Percentiles rank a stretch among this genome's conserved stretches.
Conservation (phyloP, 1,140 invertebrate genomes). For the Amphibalanus amphitrite region DNA sequence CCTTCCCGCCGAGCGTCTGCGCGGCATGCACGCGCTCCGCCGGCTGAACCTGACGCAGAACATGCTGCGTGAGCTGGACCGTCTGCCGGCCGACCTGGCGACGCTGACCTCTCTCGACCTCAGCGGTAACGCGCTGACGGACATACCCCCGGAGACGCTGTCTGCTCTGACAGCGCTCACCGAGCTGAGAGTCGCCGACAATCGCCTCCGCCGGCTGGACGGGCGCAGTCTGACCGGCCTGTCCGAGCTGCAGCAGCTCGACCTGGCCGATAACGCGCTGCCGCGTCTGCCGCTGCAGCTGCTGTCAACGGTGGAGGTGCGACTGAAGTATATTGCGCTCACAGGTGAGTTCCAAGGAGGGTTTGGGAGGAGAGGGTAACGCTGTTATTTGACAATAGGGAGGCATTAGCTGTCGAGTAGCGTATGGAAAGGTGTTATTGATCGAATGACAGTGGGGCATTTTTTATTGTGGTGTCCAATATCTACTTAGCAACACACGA, state of each 20-base stretch:
- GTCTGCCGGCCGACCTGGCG: constrained; percentile 58
- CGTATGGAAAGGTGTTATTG: too few relatives aligned
- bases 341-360: background rate
- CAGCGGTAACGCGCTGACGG: constrained; percentile 64
- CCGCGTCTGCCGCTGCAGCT: constrained; percentile 25
- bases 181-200: constrained; percentile 16
- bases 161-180: constrained; percentile 28
- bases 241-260: constrained; percentile 34
- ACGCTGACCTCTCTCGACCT: constrained; percentile 53
- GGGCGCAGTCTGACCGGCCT: constrained; percentile 12
- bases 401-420: too few relatives aligned
- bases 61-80: constrained; percentile 56
- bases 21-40: constrained; percentile 50
- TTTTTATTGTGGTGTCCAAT: too few relatives aligned
- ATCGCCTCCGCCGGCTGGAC: constrained; percentile 15
- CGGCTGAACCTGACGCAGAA: constrained; percentile 68
- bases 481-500: too few relatives aligned
- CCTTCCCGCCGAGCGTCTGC: constrained; percentile 62
- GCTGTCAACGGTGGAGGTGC: constrained; percentile 13
- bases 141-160: constrained; percentile 55
- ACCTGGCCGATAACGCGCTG: constrained; percentile 63
- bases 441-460: too few relatives aligned
- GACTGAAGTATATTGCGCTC: constrained; percentile 10
- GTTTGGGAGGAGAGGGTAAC: too few relatives aligned
- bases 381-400: too few relatives aligned